Base-by-base conservation (phyloP, 2,797 vertebrate species). In the Coranthus polyacanthus region DNA sequence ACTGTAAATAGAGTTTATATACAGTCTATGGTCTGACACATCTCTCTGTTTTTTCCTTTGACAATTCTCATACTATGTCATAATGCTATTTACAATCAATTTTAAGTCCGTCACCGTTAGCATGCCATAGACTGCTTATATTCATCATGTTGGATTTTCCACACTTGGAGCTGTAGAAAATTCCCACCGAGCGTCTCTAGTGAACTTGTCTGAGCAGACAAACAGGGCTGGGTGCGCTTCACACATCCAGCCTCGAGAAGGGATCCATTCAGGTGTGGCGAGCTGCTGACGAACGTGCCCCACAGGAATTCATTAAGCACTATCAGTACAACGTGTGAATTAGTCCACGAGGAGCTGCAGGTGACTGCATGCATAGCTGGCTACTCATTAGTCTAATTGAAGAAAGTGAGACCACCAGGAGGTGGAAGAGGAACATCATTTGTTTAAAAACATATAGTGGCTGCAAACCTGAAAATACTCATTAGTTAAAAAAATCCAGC, bases 271-370 rank as follows among this genome's bases (percentile, higher is more conserved):
- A 44, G 36, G 39, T 8, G 20, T 39, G 58, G 57, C 65, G 29
- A 51, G 59, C 67, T 24, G 45, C 53, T 54, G 61, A 50, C 1
- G 12, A 36, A 2, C 1, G n/a, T 24, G 43, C 51, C 78, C 50
- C 16, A 1, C 12, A 63, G 71, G 71, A 68, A 68, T 81, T 76
- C 53, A 82, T 83, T 75, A 69, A 44, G 39, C 29, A 32, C 59
- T 24, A 24, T 59, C 77, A 54, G 55, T 20, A 58, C 58, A 52
- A n/a, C n/a, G n/a, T 74, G 70, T 59, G 63, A 71, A 52, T 47
- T 20, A 37, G 43, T 51, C 57, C 54, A 32, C 43, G 44, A 20
- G 67, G 61, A 50, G 68, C 32, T 62, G 36, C 57, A 67, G 50
- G 68, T 39, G 46, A 12, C 60, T 8, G 61, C 12, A 18, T 34